phyloP scores from a whole-genome alignment of 2,797 vertebrate genomes.

The Characodon lateralis region DNA sequence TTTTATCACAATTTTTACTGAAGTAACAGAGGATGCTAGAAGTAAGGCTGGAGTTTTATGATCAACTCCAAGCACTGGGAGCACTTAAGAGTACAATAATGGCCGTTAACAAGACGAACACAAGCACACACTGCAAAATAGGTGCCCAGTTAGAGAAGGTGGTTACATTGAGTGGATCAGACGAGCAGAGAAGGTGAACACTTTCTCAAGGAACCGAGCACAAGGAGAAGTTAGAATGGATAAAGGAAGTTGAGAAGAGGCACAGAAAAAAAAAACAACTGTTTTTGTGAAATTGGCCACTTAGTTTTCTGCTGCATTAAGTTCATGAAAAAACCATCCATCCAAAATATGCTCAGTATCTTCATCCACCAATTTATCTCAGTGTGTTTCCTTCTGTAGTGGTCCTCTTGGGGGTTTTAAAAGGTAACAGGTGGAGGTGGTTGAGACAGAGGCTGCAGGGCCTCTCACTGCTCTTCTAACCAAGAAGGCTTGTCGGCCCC shows the following conservation, averaged over 20 bases:
- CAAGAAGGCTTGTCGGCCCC: constrained; percentile 94
- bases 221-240: constrained; percentile 42
- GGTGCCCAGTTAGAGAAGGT: constrained; percentile 21
- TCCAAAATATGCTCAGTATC: constrained; percentile 36
- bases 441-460: constrained; percentile 31
- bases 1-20: constrained; percentile 5
- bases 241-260: constrained; percentile 51
- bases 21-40: constrained; percentile 9
- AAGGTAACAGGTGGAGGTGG: constrained; percentile 61
- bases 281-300: constrained; percentile 58
- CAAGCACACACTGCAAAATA: constrained; percentile 46
- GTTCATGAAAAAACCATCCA: constrained; percentile 42
- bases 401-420: constrained; percentile 64
- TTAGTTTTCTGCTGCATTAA: constrained; percentile 45
- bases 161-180: constrained; percentile 14
- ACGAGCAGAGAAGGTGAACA: constrained; percentile 7
- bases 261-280: constrained; percentile 39
- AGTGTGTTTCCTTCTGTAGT: constrained; percentile 45
- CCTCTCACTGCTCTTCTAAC: constrained; percentile 94
- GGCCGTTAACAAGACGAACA: constrained; percentile 48
- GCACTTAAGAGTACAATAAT: constrained; percentile 44
- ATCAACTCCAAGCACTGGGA: constrained; percentile 42
- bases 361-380: constrained; percentile 34
- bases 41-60: constrained; percentile 11
- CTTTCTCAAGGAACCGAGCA: constrained; percentile 48